phyloP scores from a whole-genome alignment of 2,888 invertebrate genomes.

The Campoletis raptor region DNA sequence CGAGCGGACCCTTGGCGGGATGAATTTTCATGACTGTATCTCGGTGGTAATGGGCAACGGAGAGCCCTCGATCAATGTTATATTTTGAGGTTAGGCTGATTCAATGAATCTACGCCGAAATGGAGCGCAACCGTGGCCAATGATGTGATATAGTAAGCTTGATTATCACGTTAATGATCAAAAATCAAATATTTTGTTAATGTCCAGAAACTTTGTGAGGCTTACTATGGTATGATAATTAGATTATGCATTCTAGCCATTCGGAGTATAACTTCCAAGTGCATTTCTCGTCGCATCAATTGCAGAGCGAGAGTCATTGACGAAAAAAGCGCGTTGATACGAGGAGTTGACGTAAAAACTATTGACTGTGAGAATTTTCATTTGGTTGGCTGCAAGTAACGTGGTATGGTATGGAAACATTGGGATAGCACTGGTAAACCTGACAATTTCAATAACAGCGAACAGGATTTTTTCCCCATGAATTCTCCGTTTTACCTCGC shows the following conservation, averaged over 20 bases:
- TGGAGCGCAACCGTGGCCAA: not conserved
- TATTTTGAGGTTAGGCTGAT: not conserved
- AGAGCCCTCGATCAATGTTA: constrained; percentile 32
- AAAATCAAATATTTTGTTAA: not conserved
- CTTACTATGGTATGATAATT: no score
- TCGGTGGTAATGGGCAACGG: constrained; percentile 1
- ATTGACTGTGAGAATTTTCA: constrained; percentile 31
- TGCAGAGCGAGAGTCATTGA: not conserved
- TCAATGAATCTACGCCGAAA: not conserved
- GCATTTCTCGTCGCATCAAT: not conserved
- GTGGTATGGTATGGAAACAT: not conserved
- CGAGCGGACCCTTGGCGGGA: constrained; percentile 14
- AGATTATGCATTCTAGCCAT: not conserved
- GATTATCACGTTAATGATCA: not conserved
- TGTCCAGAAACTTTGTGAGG: not conserved
- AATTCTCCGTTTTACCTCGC: constrained; percentile 8
- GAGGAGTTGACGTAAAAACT: constrained; percentile 20
- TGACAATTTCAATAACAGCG: constrained; percentile 21
- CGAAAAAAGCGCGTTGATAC: constrained; percentile 24
- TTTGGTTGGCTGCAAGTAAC: constrained; percentile 6
- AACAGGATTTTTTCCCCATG: constrained; percentile 50
- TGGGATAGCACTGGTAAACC: constrained; percentile 15
- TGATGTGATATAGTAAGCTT: not conserved
- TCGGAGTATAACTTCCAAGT: not conserved
- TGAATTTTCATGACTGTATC: constrained; percentile 30